Evolutionary conservation across 2,113 vertebrate genomes (phyloP).

Genomic region (Platysteira castanea): DNA sequence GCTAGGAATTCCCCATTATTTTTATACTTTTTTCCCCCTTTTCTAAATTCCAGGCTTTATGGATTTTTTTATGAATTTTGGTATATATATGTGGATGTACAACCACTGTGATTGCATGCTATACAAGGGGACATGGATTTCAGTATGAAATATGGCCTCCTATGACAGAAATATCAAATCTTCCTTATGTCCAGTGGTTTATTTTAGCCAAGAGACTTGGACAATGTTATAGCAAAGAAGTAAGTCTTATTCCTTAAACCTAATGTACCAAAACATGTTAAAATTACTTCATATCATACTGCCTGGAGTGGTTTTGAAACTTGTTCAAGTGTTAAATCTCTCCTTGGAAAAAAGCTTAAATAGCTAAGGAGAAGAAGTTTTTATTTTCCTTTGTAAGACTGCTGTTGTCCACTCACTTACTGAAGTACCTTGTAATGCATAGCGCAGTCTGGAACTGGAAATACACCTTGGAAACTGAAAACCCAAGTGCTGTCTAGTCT

Average conservation of each 20-base stretch:
- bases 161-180: not conserved
- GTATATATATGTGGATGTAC: not conserved
- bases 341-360: not conserved
- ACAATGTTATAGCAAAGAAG: not conserved
- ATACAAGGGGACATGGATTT: not conserved
- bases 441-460: not conserved
- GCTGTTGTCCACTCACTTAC: not conserved
- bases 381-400: not conserved
- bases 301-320: not conserved
- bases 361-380: not conserved
- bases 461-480: not conserved
- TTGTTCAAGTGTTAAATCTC: not conserved
- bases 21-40: not conserved
- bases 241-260: slow-evolving; percentile 15
- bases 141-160: not conserved
- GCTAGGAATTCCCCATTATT: not conserved
- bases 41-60: not conserved
- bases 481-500: not conserved
- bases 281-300: slow-evolving; percentile 6
- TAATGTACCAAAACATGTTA: slow-evolving; percentile 35
- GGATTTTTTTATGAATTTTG: not conserved
- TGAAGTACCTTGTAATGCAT: not conserved
- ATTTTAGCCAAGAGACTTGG: not conserved
- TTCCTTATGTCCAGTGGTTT: not conserved
- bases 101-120: not conserved